These are phyloP conservation scores for Rhineura floridana DNA, from an alignment of 2,113 vertebrate genomes.

Conservation along the genomic window DNA sequence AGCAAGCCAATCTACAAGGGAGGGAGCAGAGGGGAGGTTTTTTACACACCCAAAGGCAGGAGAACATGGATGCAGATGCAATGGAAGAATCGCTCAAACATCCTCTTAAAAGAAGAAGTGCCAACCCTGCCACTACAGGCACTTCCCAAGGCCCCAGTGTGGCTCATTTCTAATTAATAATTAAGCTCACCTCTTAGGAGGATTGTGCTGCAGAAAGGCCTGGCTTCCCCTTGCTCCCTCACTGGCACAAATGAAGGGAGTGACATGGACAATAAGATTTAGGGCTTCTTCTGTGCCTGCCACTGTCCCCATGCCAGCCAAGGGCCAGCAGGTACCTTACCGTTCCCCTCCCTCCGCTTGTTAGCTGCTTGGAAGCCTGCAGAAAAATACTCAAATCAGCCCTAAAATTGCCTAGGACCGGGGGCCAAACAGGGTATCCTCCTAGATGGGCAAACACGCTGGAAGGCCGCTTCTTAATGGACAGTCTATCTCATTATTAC, in stretches of 20 bases:
- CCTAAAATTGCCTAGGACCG: neutral
- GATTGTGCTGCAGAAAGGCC: neutral
- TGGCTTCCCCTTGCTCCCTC: neutral
- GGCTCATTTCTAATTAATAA: slow-evolving; percentile 50
- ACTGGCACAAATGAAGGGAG: neutral
- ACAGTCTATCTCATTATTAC: neutral
- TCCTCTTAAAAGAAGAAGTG: neutral
- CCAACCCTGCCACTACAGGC: neutral
- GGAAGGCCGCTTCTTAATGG: neutral
- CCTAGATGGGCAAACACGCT: neutral
- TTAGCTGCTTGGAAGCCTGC: neutral
- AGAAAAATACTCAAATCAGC: neutral
- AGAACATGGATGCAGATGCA: neutral
- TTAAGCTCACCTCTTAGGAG: slow-evolving; percentile 45
- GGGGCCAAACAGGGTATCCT: neutral
- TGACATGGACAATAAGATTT: neutral
- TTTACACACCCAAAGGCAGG: no score
- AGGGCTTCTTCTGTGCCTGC: neutral
- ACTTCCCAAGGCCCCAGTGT: neutral
- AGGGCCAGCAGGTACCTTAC: neutral
- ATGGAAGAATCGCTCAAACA: neutral
- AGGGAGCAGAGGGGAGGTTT: neutral
- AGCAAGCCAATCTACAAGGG: neutral
- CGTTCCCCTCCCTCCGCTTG: neutral
- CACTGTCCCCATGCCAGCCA: neutral